Evolutionary conservation across 2,888 invertebrate genomes (phyloP), one percentile per base, ranked within the genome.

Genomic region (Chydorus sphaericus): DNA sequence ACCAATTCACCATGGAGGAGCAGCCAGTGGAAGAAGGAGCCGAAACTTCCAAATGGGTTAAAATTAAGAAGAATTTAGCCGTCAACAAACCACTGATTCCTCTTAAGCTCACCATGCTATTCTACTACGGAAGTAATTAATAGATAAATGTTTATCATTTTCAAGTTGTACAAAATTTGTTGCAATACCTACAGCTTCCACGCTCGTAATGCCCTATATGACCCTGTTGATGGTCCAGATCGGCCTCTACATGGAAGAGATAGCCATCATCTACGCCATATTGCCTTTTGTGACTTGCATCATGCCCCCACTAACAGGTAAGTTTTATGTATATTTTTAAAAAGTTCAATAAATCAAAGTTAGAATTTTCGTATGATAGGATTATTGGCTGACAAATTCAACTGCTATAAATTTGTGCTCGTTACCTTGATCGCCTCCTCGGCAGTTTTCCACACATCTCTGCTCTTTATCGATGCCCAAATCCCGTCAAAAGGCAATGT

Each of bases 151-250:
- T 11, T 14, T 26, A 2, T 33, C 10, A 14, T 7, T 51, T 10
- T n/a, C 8, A 26, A 20, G 16, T n/a, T 10, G 18, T 44, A 16
- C 14, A 2, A n/a, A n/a, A 18, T 11, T 3, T 18, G 18, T n/a
- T 18, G 14, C n/a, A 20, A 10, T 20, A 7, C 20, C n/a, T 75
- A 28, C 69, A 83, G 89, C 86, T 52, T 83, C 86, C 33, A 86
- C 88, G 54, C 85, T 85, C 10, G 74, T 90, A 54, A 71, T 90
- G 57, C 90, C 91, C 0, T 91, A 88, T 69, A 72, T 91, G 65
- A 85, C 89, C 2, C 83, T 91, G 62, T 90, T 89, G 72, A 90
- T 91, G 90, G 86, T 85, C 71, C 82, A 85, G 66, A 82, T 90
- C 67, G 90, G 90, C 59, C 74, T 91, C 58, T 83, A 85, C 49